Base-by-base conservation (phyloP, 2,797 vertebrate species). In the Helostoma temminkii region DNA sequence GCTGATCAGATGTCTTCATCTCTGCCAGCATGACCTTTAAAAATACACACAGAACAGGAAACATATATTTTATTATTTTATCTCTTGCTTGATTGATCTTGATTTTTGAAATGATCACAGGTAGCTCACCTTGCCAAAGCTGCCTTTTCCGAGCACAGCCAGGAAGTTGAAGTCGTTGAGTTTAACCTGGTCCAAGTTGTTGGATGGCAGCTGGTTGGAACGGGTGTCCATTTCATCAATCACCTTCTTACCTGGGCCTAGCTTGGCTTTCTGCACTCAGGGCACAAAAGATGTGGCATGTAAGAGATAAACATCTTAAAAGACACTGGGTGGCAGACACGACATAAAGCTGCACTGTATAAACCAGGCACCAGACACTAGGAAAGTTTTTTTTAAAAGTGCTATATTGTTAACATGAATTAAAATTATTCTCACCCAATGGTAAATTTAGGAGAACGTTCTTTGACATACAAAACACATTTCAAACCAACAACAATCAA, bases 81-180 rank as follows among this genome's bases (percentile, higher is more conserved):
- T 5, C 3, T 6, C 22, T 48, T 11, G 15, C 24, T 10, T 2
- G 5, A 10, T 34, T 7, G 19, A 16, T 10, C 1, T 47, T 19
- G 8, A 25, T 46, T 22, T 66, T 24, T 32, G n/a, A 28, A 5
- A 7, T 24, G 18, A 54, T 32, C 3, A 21, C 30, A 25, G 50
- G 3, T 9, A 21, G 32, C 73, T 80, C 70, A 87, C 98, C 96
- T 99, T 99, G 19, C 98, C 98, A 0, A 99, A 99, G 80, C 98
- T 99, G 24, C 98, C 98, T 83, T 99, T 99, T 26, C 98, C 98
- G 81, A 99, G 94, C 60, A 99, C 96, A 82, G 96, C 96, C 74
- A 99, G 93, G 85, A 99, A 99, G 78, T 88, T 86, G 92, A 99
- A 99, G 87, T 99, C 97, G 1, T 90, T 83, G 58, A 98, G 95